Evolutionary conservation across 2,888 invertebrate genomes (phyloP), one percentile per base, ranked within the genome.

Genomic region (Cryptus armator): DNA sequence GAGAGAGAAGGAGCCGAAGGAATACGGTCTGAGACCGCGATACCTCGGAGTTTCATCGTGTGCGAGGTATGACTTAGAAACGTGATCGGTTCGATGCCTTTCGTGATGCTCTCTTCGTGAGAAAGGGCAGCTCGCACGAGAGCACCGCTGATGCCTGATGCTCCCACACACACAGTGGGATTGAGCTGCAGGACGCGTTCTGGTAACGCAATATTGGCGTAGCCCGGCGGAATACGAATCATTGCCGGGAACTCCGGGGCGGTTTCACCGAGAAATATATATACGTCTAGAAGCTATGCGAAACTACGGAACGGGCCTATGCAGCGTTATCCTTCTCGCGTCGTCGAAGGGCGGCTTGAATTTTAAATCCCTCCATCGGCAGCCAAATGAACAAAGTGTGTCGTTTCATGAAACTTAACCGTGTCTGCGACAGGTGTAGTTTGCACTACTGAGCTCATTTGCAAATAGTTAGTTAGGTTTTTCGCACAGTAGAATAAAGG

Each of bases 181-280:
- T 92, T 89, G 90, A 89, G 89, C 89, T 93, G 91, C 92, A 90
- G 90, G 88, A 88, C 93, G 93, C 92, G 93, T 93, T 88, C 90
- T 90, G 88, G 92, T 93, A 93, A 93, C 92, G 93, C 93, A 93
- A 93, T 93, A 93, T 93, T 93, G 93, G 91, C 90, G 90, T 84
- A 91, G 88, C 90, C 83, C 89, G 81, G 80, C 86, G 89, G 93
- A 93, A 93, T 93, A 93, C 91, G 92, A 93, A 93, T 92, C 87
- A 81, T 87, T 83, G 78, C 77, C 85, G 86, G 87, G 82, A 74
- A 14, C 14, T 6, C 66, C 74, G 85, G 64, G 37, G 37, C 37
- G 81, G 51, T 32, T 82, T 51, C 32, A 64, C 51, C 72, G 66
- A 72, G 56, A 64, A 80, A 76, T 68, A 74, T 77, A 81, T 64